These are phyloP conservation scores for Pseudorectes ferrugineus DNA, from an alignment of 2,113 vertebrate genomes.

Conservation along the genomic window DNA sequence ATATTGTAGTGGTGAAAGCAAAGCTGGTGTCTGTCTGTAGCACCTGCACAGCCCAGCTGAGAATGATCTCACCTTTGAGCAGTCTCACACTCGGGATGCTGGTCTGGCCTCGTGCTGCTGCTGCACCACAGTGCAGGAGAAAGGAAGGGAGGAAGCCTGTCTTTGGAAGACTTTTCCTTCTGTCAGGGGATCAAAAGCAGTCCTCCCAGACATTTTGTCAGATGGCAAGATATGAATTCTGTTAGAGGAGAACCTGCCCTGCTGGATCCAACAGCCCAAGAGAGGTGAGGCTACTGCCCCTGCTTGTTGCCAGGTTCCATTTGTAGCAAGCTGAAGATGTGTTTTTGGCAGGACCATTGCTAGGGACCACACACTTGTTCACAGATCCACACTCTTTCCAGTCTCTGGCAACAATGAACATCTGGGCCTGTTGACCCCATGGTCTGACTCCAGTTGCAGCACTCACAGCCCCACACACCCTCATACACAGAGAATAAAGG, in stretches of 20 bases:
- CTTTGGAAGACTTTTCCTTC: not conserved
- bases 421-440: not conserved
- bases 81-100: not conserved
- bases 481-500: not conserved
- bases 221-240: not conserved
- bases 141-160: not conserved
- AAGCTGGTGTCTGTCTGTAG: not conserved
- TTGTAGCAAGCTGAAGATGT: not conserved
- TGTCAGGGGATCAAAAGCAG: not conserved
- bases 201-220: not conserved
- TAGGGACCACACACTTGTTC: fast-evolving
- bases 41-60: not conserved
- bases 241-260: not conserved
- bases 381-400: fast-evolving
- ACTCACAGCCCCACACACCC: not conserved
- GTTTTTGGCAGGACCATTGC: not conserved
- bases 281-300: not conserved
- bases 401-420: not conserved
- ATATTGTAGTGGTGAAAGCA: not conserved
- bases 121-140: not conserved
- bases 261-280: not conserved
- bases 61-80: not conserved
- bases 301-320: not conserved
- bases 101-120: not conserved
- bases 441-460: not conserved